Conservation (phyloP, 2,113 vertebrate species). For the Bubo blakistoni region DNA sequence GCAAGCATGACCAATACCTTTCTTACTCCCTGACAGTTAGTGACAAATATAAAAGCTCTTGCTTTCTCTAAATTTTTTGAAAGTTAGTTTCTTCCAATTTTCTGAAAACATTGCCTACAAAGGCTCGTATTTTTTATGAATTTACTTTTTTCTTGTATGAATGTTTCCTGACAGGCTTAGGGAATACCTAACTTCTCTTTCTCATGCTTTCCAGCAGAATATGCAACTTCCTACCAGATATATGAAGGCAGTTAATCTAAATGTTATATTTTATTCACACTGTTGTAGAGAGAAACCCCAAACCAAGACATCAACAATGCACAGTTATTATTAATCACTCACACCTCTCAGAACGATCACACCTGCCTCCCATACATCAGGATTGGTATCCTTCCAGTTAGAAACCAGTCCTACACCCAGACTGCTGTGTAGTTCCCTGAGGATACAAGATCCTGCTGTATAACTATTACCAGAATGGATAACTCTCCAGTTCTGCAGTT, state of each 20-base stretch:
- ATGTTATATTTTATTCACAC: constrained; percentile 93
- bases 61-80: background rate
- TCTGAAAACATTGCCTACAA: background rate
- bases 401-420: constrained; percentile 60
- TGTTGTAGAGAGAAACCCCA: constrained; percentile 76
- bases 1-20: background rate
- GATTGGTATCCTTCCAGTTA: constrained; percentile 71
- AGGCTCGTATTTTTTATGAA: background rate
- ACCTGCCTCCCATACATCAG: constrained; percentile 82
- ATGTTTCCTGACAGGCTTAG: constrained; percentile 35
- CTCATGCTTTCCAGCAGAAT: constrained; percentile 79
- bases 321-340: constrained; percentile 87
- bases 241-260: constrained; percentile 77
- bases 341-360: constrained; percentile 86
- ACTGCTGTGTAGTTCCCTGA: constrained; percentile 33
- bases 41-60: background rate
- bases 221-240: constrained; percentile 81
- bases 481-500: background rate
- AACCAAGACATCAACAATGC: constrained; percentile 57
- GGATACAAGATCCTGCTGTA: background rate
- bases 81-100: background rate
- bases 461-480: constrained; percentile 8
- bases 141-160: background rate
- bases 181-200: constrained; percentile 77
- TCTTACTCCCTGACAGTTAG: background rate